Evolutionary conservation across 2,113 vertebrate genomes (phyloP).

Genomic region (Callospermophilus lateralis): DNA sequence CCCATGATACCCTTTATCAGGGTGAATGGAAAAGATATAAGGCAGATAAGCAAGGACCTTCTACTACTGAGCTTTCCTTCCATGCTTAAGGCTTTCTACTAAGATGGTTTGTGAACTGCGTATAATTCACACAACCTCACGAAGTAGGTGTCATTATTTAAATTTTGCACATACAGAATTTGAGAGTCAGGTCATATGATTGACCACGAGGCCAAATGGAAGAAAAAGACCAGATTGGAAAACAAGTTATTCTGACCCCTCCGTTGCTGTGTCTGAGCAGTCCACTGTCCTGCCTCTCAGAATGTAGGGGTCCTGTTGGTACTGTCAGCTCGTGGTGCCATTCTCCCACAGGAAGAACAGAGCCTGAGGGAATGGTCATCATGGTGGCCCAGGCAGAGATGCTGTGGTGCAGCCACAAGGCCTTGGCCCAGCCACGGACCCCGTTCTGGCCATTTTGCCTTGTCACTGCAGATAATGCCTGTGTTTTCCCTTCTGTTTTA

Average conservation of each 20-base stretch:
- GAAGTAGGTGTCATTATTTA: not conserved
- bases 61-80: not conserved
- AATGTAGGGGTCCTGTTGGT: not conserved
- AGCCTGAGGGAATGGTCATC: rapidly evolving
- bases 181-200: not conserved
- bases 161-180: not conserved
- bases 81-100: not conserved
- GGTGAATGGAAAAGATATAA: not conserved
- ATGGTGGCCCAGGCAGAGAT: too few relatives aligned
- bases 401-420: rapidly evolving
- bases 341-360: not conserved
- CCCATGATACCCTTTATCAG: not conserved
- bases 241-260: not conserved
- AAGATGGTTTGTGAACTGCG: not conserved
- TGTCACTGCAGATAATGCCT: not conserved
- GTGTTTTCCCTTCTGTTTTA: constrained; percentile 53
- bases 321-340: rapidly evolving
- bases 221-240: not conserved
- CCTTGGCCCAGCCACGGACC: not conserved
- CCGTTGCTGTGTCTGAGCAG: not conserved
- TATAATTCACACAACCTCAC: not conserved
- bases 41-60: not conserved
- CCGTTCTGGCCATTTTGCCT: rapidly evolving
- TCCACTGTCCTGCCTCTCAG: not conserved
- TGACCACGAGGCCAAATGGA: not conserved